phyloP scores from a whole-genome alignment of 2,113 vertebrate genomes.

The Brachionichthys hirsutus region DNA sequence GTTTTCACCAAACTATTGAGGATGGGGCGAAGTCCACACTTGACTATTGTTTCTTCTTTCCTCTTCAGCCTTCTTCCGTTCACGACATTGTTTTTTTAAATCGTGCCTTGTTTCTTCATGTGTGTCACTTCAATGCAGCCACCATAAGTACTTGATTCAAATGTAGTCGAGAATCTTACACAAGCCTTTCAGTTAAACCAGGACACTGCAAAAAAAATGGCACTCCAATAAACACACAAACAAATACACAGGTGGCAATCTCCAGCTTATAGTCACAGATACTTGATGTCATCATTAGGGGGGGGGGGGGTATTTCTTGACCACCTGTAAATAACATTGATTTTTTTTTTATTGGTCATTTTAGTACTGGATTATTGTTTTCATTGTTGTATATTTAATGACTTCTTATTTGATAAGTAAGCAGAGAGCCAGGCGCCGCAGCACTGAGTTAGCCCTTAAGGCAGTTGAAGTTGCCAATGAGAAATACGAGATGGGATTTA shows the following conservation, averaged over 20 bases:
- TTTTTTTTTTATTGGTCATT: conserved; percentile 35
- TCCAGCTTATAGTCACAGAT: conserved; percentile 69
- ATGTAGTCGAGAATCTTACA: conserved; percentile 49
- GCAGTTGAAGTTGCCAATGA: conserved; percentile 23
- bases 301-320: conserved; percentile 28
- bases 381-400: conserved; percentile 44
- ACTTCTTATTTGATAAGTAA: conserved; percentile 25
- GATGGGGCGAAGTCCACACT: conserved; percentile 19
- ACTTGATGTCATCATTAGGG: conserved; percentile 66
- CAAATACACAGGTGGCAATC: conserved; percentile 67
- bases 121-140: conserved; percentile 69
- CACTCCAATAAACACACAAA: conserved; percentile 46
- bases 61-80: conserved; percentile 31
- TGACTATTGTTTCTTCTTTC: conserved; percentile 8
- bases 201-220: conserved; percentile 66
- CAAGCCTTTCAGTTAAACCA: conserved; percentile 50
- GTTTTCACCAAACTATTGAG: conserved; percentile 37
- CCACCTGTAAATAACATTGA: conserved; percentile 64
- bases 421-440: conserved; percentile 26
- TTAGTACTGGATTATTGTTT: conserved; percentile 34
- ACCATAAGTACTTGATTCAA: conserved; percentile 72
- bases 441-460: conserved; percentile 34
- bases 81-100: conserved; percentile 42
- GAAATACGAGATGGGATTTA: conserved; percentile 34
- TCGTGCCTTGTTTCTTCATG: conserved; percentile 74